A percentile compares a stretch with the other conserved stretches of the same genome.
phyloP scores from a whole-genome alignment of 64 coral and sea anemone species.

The Hydrozoanthus tunicans region DNA sequence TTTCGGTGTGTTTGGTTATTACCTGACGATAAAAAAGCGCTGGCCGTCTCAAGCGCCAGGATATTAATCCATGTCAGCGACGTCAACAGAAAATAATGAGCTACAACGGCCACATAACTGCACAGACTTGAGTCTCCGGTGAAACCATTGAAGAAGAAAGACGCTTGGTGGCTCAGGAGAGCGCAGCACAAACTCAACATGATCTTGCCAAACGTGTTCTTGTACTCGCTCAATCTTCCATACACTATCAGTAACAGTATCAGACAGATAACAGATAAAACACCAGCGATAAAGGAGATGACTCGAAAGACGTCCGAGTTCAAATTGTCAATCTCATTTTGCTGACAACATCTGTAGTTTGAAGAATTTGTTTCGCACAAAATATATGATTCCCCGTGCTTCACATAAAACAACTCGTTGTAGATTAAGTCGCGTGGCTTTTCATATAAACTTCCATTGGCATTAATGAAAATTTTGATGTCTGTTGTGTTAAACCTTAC shows the following conservation, averaged over 20 bases:
- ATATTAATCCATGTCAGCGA: conserved; percentile 71
- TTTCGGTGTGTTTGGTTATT: background rate
- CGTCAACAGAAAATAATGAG: conserved; percentile 63
- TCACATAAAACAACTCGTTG: background rate
- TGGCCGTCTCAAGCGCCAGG: conserved; percentile 58
- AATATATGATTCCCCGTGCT: background rate
- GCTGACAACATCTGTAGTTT: background rate
- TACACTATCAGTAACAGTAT: conserved; percentile 41
- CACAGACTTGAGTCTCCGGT: conserved; percentile 22
- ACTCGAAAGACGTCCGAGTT: conserved; percentile 11
- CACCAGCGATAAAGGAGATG: conserved; percentile 17
- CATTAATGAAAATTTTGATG: background rate
- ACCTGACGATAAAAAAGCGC: conserved; percentile 51
- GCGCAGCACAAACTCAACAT: conserved; percentile 40
- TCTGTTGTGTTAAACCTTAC: conserved; percentile 14
- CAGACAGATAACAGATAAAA: conserved; percentile 38
- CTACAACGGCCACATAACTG: conserved; percentile 8
- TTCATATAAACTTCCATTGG: background rate
- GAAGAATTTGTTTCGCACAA: conserved; percentile 14
- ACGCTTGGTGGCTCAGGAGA: conserved; percentile 62
- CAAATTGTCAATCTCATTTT: background rate
- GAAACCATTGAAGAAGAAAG: conserved; percentile 14
- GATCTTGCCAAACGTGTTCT: conserved; percentile 62
- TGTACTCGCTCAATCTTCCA: conserved; percentile 17
- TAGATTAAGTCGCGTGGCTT: background rate